Percentiles rank a stretch among this genome's conserved stretches.
Conservation (phyloP, 1,140 invertebrate species). For the Eupeodes corollae region DNA sequence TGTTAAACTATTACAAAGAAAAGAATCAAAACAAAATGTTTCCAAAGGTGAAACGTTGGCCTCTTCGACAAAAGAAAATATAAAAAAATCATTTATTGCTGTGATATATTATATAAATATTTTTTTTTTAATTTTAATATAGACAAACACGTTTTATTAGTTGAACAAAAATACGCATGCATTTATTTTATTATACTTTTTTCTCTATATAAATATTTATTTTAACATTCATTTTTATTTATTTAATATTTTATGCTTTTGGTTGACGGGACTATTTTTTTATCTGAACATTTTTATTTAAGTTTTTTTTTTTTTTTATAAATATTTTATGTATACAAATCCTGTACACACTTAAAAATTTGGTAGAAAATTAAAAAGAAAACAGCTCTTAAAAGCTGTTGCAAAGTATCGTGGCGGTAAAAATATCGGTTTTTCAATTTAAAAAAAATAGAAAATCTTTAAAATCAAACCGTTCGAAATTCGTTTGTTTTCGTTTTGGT, state of each 20-base stretch:
- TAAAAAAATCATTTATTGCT: background rate
- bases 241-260: constrained; percentile 13
- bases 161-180: constrained; percentile 28
- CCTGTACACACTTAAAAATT: constrained; percentile 10
- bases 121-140: background rate
- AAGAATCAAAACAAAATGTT: background rate
- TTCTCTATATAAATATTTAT: constrained; percentile 9
- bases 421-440: constrained; percentile 23
- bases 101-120: background rate
- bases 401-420: constrained; percentile 7
- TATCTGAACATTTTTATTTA: constrained; percentile 12
- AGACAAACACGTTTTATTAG: background rate
- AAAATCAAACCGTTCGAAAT: no score
- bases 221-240: constrained; percentile 21
- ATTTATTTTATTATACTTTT: constrained; percentile 20
- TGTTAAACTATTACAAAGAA: no score
- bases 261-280: constrained; percentile 36
- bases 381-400: background rate
- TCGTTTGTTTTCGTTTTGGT: no score
- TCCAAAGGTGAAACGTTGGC: background rate
- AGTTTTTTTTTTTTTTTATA: background rate
- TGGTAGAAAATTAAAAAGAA: background rate
- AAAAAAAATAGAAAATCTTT: background rate
- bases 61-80: background rate
- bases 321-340: constrained; percentile 17